These are phyloP conservation scores for Sander lucioperca DNA, from an alignment of 2,113 vertebrate genomes.

Conservation along the genomic window DNA sequence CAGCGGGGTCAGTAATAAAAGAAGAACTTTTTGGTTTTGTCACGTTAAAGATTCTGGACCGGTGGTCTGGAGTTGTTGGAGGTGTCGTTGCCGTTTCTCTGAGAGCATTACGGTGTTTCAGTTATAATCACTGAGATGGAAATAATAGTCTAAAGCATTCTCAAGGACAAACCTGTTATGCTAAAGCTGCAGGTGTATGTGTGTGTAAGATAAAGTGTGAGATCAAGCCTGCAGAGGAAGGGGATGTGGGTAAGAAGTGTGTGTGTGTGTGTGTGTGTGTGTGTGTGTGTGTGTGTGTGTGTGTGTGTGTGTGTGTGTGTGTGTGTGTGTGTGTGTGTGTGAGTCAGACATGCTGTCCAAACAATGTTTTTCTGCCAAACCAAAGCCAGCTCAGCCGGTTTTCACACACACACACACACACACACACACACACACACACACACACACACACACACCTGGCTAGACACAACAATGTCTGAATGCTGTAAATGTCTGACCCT, in stretches of 20 bases:
- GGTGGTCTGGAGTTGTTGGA: too few species aligned
- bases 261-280: slow-evolving; percentile 10
- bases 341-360: slow-evolving; percentile 52
- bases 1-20: too few species aligned
- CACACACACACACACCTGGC: slow-evolving; percentile 55
- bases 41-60: too few species aligned
- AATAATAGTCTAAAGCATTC: too few species aligned
- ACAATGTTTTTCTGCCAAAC: slow-evolving; percentile 58
- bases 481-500: slow-evolving; percentile 40
- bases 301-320: slow-evolving; percentile 19
- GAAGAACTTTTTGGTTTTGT: too few species aligned
- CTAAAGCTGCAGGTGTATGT: slow-evolving; percentile 14
- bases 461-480: slow-evolving; percentile 68
- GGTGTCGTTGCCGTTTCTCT: too few species aligned
- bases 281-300: slow-evolving; percentile 15
- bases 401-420: slow-evolving; percentile 29
- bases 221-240: slow-evolving; percentile 18
- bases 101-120: too few species aligned
- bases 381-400: slow-evolving; percentile 63
- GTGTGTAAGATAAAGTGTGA: slow-evolving; percentile 18
- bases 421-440: slow-evolving; percentile 47
- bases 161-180: too few species aligned
- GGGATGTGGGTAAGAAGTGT: background rate
- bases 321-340: slow-evolving; percentile 20
- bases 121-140: too few species aligned